Evolutionary conservation across 1,140 invertebrate genomes (phyloP), one percentile per base, ranked within the genome.

Genomic region (Antheraea pernyi): DNA sequence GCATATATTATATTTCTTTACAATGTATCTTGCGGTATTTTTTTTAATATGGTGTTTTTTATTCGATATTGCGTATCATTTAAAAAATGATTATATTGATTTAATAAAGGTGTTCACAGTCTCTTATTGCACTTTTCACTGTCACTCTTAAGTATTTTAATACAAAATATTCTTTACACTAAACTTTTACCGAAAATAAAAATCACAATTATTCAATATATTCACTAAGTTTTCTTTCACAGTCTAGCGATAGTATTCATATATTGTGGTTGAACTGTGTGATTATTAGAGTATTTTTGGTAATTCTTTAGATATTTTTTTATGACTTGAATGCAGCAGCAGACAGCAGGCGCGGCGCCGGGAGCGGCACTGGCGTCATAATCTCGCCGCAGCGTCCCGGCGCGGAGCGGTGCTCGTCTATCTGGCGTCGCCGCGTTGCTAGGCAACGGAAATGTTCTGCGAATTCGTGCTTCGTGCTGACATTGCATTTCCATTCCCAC

Each of bases 401-500:
- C 78, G 82, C 78, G 19, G 9, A 22, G 77, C 80, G 75, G 70
- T 74, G 69, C 69, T 67, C 53, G 65, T 74, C 75, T 75, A 71
- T 76, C 81, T 82, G 81, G 83, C 79, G 78, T 80, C 86, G 81
- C 74, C 69, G 74, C 76, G 79, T 85, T 83, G 83, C 83, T 76
- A 75, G 65, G 83, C 83, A 85, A 85, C 65, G 36, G 19, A 18
- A 36, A 46, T 53, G 13, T 13, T 53, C 46, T 53, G 46, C 46
- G 46, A 53, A 16, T 16, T 53, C 16, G 13, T n/a, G 16, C 11
- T 53, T 53, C 16, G 9, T 53, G 46, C 46, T n/a, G 46, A 53
- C 18, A 13, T 48, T 53, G 64, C 42, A 48, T 46, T 11, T n/a
- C 8, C 6, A 48, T 39, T 48, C 4, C 46, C 5, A 16, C 16